Conservation (phyloP, 2,113 vertebrate genomes). For the Polyodon spathula region DNA sequence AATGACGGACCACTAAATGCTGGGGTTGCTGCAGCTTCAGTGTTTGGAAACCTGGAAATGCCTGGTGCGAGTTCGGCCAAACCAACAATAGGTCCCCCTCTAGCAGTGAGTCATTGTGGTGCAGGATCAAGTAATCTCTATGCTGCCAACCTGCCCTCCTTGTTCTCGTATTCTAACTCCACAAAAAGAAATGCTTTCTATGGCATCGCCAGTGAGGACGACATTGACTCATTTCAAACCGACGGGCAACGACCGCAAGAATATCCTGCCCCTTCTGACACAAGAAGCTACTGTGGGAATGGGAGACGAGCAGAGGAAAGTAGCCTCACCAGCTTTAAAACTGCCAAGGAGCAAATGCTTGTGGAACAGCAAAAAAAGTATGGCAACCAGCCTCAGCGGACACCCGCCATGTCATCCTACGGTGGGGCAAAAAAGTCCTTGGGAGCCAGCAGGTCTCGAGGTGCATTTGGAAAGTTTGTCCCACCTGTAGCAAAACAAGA, state of each 20-base stretch:
- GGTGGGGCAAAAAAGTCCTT: constrained; percentile 74
- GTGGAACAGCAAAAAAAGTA: constrained; percentile 76
- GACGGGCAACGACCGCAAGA: constrained; percentile 6
- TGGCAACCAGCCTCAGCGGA: constrained; percentile 50
- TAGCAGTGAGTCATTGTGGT: neutral
- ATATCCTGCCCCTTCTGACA: constrained; percentile 16
- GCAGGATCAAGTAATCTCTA: constrained; percentile 20
- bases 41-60: constrained; percentile 36
- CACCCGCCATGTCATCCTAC: constrained; percentile 21
- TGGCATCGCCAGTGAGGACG: constrained; percentile 26
- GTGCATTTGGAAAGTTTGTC: constrained; percentile 78
- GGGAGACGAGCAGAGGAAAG: constrained; percentile 39
- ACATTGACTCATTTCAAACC: constrained; percentile 23
- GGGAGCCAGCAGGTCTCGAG: constrained; percentile 76
- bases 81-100: constrained; percentile 12
- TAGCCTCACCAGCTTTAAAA: constrained; percentile 62
- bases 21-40: constrained; percentile 21
- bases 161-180: constrained; percentile 21
- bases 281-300: constrained; percentile 4
- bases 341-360: constrained; percentile 78
- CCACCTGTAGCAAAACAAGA: constrained; percentile 75
- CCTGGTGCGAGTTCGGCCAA: neutral
- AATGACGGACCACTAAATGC: neutral
- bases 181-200: constrained; percentile 41
- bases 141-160: constrained; percentile 16